These are phyloP conservation scores for Brevimyrus niger DNA, from an alignment of 2,113 vertebrate genomes.

Conservation along the genomic window DNA sequence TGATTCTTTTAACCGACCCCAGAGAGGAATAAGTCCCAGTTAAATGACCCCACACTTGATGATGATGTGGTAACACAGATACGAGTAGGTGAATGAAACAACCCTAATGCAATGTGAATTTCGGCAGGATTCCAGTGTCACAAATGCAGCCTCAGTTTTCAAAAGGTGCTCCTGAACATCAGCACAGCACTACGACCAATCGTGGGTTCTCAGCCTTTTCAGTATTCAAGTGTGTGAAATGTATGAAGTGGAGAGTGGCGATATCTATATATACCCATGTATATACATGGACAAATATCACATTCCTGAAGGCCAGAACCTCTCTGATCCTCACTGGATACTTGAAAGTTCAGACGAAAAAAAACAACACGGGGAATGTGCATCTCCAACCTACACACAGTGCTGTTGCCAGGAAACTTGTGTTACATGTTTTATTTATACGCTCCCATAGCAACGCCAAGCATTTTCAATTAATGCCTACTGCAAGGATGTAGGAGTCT, in stretches of 20 bases:
- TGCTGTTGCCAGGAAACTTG: constrained; percentile 17
- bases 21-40: not conserved
- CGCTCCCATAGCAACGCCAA: constrained; percentile 9
- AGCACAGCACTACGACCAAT: not conserved
- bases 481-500: not conserved
- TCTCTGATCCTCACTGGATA: not conserved
- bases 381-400: constrained; percentile 10
- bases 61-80: not conserved
- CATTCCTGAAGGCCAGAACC: not conserved
- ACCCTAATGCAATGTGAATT: not conserved
- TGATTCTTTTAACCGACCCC: not conserved
- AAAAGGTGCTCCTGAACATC: not conserved
- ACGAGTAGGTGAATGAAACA: not conserved
- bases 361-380: not conserved
- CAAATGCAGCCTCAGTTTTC: not conserved
- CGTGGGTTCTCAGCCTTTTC: not conserved
- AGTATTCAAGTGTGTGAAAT: not conserved
- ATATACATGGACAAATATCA: not conserved
- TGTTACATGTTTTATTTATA: constrained; percentile 15
- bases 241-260: not conserved
- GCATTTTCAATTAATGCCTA: constrained; percentile 12
- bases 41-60: not conserved
- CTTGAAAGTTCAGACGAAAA: constrained; percentile 4
- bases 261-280: not conserved
- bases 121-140: not conserved